Evolutionary conservation across 2,888 invertebrate species (phyloP).

Genomic region (Steinernema hermaphroditum): DNA sequence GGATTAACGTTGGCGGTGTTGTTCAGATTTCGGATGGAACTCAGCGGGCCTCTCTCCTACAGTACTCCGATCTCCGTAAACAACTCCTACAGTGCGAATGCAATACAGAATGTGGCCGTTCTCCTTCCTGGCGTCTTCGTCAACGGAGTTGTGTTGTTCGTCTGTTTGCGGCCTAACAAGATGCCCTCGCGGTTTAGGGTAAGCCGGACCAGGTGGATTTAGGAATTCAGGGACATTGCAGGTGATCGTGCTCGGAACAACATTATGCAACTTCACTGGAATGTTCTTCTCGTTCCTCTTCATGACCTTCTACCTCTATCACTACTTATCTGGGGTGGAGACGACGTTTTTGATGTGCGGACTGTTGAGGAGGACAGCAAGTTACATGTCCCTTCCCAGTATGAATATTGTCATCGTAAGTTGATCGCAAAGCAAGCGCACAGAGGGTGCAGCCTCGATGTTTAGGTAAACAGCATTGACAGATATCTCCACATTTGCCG

Average conservation of each 20-base stretch:
- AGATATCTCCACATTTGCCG: constrained; percentile 22
- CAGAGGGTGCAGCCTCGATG: background rate
- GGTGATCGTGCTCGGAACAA: constrained; percentile 15
- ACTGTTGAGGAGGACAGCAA: background rate
- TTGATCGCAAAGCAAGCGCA: background rate
- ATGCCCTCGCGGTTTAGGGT: constrained; percentile 13
- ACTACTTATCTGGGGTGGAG: background rate
- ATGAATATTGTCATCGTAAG: constrained; percentile 24
- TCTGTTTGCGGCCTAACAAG: constrained; percentile 12
- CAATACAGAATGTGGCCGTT: constrained; percentile 1
- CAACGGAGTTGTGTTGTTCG: background rate
- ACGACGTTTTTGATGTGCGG: constrained; percentile 10
- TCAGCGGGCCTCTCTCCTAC: background rate
- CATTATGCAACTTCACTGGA: constrained; percentile 19
- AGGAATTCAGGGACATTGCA: background rate
- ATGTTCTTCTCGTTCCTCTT: constrained; percentile 14
- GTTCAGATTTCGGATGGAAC: background rate
- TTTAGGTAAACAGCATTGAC: constrained; percentile 9
- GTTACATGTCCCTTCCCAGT: constrained; percentile 6
- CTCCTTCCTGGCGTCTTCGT: background rate
- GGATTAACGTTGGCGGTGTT: too few species aligned
- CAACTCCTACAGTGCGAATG: background rate
- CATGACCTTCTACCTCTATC: constrained; percentile 22
- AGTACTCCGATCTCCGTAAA: background rate
- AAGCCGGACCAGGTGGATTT: too few species aligned